Evolutionary conservation across 1,140 invertebrate genomes (phyloP).

Genomic region (Heliconius nattereri): DNA sequence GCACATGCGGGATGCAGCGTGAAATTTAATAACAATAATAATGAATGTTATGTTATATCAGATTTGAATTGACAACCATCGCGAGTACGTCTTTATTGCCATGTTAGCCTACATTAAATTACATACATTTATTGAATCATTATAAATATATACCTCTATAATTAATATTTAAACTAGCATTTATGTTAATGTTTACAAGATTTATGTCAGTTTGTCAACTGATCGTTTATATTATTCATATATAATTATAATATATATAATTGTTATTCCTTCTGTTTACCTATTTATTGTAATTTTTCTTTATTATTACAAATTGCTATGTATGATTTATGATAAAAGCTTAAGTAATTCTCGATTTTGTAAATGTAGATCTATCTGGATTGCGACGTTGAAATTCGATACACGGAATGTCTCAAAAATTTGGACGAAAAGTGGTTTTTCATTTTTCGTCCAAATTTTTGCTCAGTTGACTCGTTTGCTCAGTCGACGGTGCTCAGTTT

Average conservation of each 20-base stretch:
- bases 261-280: neutral
- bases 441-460: no score
- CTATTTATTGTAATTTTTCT: neutral
- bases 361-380: no score
- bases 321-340: neutral
- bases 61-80: neutral
- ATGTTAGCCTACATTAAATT: no score
- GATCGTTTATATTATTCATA: neutral
- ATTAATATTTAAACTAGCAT: conserved; percentile 2
- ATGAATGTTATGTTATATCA: no score
- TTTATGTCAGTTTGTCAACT: conserved; percentile 10
- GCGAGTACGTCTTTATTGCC: neutral
- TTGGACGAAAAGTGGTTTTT: no score
- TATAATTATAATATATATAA: neutral
- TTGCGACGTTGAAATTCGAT: no score
- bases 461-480: no score
- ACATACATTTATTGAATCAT: neutral
- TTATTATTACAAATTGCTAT: neutral
- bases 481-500: no score
- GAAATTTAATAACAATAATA: no score
- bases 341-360: neutral
- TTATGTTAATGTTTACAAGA: conserved; percentile 3
- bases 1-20: no score
- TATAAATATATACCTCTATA: neutral
- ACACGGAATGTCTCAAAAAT: no score